Evolutionary conservation across 2,113 vertebrate species (phyloP).

Genomic region (Solea solea): DNA sequence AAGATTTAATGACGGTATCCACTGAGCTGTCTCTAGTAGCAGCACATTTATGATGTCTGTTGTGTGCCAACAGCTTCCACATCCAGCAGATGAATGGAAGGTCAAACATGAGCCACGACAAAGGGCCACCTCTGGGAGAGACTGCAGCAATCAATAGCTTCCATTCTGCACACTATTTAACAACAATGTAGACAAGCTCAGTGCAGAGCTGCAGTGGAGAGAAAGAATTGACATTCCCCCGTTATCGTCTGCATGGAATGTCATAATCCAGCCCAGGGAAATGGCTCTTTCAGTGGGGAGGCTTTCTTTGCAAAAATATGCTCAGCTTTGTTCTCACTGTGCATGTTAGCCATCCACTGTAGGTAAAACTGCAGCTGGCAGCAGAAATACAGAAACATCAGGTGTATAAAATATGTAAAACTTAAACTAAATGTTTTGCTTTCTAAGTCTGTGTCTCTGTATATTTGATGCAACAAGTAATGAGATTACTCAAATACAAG

Average conservation of each 20-base stretch:
- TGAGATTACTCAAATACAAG: too few species aligned
- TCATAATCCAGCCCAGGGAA: conserved; percentile 71
- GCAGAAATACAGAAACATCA: not conserved
- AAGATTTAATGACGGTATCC: not conserved
- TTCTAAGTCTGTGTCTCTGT: too few species aligned
- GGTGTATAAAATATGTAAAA: not conserved
- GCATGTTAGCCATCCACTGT: not conserved
- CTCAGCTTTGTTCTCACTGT: conserved; percentile 57
- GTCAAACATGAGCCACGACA: conserved; percentile 43
- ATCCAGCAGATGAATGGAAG: conserved; percentile 47
- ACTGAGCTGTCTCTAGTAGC: not conserved
- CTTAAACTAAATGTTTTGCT: too few species aligned
- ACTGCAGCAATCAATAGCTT: conserved; percentile 58
- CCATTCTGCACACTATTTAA: conserved; percentile 48
- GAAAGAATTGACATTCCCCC: conserved; percentile 68
- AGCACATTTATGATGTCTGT: not conserved
- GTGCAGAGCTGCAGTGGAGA: conserved; percentile 49
- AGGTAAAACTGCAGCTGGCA: conserved; percentile 4
- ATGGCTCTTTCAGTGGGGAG: conserved; percentile 48
- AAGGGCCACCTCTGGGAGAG: conserved; percentile 31
- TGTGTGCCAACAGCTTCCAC: conserved; percentile 6
- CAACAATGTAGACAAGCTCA: conserved; percentile 68
- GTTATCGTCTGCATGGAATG: conserved; percentile 81
- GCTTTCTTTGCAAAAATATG: conserved; percentile 53
- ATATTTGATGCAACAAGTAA: too few species aligned